Base-by-base conservation (phyloP, 2,888 invertebrate genomes). In the Tromatobia lineatoria region DNA sequence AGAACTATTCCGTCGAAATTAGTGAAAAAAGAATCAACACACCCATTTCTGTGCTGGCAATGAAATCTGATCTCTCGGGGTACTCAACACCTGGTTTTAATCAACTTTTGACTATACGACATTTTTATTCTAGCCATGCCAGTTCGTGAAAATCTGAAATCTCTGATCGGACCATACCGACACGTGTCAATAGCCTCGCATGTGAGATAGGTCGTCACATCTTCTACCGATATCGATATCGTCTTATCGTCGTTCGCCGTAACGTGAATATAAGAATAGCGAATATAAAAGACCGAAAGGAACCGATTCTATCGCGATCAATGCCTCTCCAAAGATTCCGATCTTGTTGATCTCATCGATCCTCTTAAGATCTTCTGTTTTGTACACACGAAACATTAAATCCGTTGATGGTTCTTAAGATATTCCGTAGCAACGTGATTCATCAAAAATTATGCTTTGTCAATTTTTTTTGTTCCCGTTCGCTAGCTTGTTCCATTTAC, bases 151-250 rank as follows among this genome's bases (percentile, higher is more conserved):
- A 23, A 47, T 57, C 15, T 42, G 50, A 59, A 47, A 34, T 61
- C 23, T 11, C 18, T 4, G 13, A 11, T 50, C 34, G n/a, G 25
- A 15, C 10, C 6, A 69, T 18, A 69, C 1, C 13, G 70, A 38
- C 78, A 71, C 38, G 70, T 42, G 52, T 64, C 10, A 7, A 23
- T 42, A 1, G 25, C 38, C 15, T 70, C 20, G 70, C 23, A 50
- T 50, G 70, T 61, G 29, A 52, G 77, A 77, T 77, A 54, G 67
- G 59, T 59, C 67, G 47, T 59, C 47, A 66, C 45, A 69, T 52
- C 42, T 45, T 67, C 57, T 13, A 38, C 38, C 38, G 38, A 20
- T 13, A n/a, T 2, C 67, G 67, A 52, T 23, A 61, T 20, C 23
- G 50, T 34, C 13, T 75, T 64, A 59, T 75, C 75, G n/a, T 29